Evolutionary conservation across 2,888 invertebrate genomes (phyloP).

Genomic region (Drosophila merina): DNA sequence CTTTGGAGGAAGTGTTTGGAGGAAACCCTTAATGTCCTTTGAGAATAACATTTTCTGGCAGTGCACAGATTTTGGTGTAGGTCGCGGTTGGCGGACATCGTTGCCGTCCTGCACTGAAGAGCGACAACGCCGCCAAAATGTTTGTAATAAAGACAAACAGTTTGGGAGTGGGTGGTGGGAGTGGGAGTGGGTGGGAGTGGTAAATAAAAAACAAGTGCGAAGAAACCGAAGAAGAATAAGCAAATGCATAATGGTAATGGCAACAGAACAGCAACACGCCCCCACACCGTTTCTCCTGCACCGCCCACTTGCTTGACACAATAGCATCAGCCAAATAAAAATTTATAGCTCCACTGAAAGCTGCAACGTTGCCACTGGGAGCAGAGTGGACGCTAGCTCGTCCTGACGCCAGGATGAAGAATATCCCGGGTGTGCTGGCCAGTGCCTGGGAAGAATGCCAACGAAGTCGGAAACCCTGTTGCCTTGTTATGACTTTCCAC

Average conservation of each 20-base stretch:
- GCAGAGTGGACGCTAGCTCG: conserved; percentile 29
- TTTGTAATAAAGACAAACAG: conserved; percentile 74
- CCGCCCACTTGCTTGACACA: conserved; percentile 67
- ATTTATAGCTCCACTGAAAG: conserved; percentile 75
- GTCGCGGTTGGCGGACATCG: conserved; percentile 51
- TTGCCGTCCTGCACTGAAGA: conserved; percentile 64
- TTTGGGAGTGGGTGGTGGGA: conserved; percentile 46
- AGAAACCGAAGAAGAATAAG: conserved; percentile 29
- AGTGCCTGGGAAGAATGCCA: conserved; percentile 18
- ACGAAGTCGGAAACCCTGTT: conserved; percentile 47
- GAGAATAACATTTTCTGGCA: background rate
- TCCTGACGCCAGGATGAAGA: conserved; percentile 31
- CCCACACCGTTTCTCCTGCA: background rate
- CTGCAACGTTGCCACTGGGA: conserved; percentile 56
- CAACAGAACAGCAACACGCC: conserved; percentile 28
- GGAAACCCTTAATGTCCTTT: too few species aligned
- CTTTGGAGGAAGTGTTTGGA: too few species aligned
- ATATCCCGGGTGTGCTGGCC: conserved; percentile 18
- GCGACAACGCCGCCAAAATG: conserved; percentile 62
- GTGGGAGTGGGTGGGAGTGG: background rate
- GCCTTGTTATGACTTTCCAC: conserved; percentile 68
- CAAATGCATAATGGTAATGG: conserved; percentile 73
- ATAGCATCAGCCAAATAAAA: conserved; percentile 75
- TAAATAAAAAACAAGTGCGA: conserved; percentile 14
- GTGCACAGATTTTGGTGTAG: conserved; percentile 62